A percentile compares a stretch with the other conserved stretches of the same genome.
Evolutionary conservation across 1,140 invertebrate genomes (phyloP).

Genomic region (Drosophila pandora): DNA sequence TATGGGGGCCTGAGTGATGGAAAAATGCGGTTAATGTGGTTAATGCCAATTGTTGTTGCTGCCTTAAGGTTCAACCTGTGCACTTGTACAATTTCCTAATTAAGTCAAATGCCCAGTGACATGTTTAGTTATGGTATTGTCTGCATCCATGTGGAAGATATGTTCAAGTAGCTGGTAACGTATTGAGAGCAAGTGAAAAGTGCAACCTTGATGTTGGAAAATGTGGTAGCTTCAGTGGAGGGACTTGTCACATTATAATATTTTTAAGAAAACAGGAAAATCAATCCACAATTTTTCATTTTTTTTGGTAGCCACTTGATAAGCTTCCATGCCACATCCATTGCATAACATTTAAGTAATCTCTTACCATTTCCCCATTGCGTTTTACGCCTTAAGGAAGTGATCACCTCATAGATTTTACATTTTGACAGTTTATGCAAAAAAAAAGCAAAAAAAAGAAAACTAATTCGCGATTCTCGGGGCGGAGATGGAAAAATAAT

Average conservation of each 20-base stretch:
- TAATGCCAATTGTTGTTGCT: constrained; percentile 31
- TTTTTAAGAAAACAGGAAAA: constrained; percentile 1
- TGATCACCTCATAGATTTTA: constrained; percentile 53
- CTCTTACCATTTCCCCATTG: constrained; percentile 24
- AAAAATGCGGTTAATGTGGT: constrained; percentile 72
- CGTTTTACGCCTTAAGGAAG: constrained; percentile 17
- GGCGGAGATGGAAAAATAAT: constrained; percentile 15
- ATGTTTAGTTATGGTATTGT: constrained; percentile 26
- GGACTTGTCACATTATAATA: constrained; percentile 6
- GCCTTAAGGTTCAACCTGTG: constrained; percentile 52
- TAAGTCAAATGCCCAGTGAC: constrained; percentile 61
- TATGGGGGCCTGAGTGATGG: constrained; percentile 37
- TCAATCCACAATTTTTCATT: no score
- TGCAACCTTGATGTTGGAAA: constrained; percentile 8
- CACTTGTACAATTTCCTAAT: constrained; percentile 75
- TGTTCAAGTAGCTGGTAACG: constrained; percentile 17
- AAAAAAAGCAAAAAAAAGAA: constrained; percentile 14
- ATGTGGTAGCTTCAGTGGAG: no score
- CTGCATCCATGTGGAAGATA: constrained; percentile 26
- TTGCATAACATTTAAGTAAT: constrained; percentile 33
- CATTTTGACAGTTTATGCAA: constrained; percentile 51
- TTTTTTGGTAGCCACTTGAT: no score
- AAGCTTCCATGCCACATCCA: background rate
- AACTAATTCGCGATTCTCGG: constrained; percentile 55
- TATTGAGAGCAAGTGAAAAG: constrained; percentile 40